Evolutionary conservation across 2,888 invertebrate species (phyloP).

Genomic region (Malthinus flaveolus): DNA sequence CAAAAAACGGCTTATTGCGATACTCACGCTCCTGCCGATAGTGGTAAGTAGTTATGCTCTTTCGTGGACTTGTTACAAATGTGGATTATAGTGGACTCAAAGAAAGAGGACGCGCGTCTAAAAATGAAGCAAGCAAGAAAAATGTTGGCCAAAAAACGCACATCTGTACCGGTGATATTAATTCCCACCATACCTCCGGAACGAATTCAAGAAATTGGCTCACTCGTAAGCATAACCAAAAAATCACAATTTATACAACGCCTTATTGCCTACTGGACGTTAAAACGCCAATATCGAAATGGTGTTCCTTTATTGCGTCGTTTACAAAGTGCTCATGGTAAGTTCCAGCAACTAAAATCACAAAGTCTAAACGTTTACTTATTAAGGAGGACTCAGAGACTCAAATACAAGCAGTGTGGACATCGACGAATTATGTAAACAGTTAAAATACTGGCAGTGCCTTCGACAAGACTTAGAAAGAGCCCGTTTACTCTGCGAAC

Average conservation of each 20-base stretch:
- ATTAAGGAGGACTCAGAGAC: constrained; percentile 40
- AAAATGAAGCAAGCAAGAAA: constrained; percentile 89
- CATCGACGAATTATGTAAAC: constrained; percentile 77
- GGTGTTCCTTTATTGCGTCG: constrained; percentile 92
- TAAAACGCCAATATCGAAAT: constrained; percentile 92
- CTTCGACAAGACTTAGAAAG: constrained; percentile 92
- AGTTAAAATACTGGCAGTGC: constrained; percentile 92
- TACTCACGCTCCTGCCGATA: constrained; percentile 81
- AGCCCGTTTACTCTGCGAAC: constrained; percentile 88
- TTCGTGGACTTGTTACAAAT: neutral
- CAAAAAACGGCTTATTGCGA: constrained; percentile 97
- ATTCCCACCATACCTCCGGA: constrained; percentile 92
- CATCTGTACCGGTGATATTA: constrained; percentile 84
- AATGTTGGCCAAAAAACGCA: constrained; percentile 82
- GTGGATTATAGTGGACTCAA: constrained; percentile 23
- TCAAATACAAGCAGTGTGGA: constrained; percentile 55
- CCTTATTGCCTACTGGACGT: constrained; percentile 94
- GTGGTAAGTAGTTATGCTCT: constrained; percentile 36
- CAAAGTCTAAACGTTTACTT: neutral
- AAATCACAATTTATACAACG: constrained; percentile 85
- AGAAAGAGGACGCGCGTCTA: constrained; percentile 70
- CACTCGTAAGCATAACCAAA: constrained; percentile 71
- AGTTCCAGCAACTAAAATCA: constrained; percentile 7
- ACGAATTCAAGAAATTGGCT: constrained; percentile 84
- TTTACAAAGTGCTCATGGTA: constrained; percentile 65